These are phyloP conservation scores for Sigmodon hispidus DNA, from an alignment of 2,113 vertebrate genomes.

Conservation along the genomic window DNA sequence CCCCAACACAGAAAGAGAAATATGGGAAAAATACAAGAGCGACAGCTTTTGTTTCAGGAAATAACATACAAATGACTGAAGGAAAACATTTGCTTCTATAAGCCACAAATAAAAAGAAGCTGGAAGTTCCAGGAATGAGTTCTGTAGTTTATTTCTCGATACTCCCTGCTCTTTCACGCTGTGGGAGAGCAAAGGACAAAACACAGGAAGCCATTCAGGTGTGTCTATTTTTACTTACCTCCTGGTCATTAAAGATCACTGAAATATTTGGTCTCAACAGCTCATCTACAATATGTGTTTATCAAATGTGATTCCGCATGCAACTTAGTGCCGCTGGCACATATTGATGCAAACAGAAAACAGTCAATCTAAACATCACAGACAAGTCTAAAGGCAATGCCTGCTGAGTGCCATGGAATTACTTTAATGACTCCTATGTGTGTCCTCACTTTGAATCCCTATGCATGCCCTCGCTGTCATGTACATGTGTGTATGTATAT, in stretches of 20 bases:
- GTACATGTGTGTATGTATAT: background rate
- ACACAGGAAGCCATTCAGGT: background rate
- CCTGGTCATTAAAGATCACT: background rate
- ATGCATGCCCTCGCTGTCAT: background rate
- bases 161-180: background rate
- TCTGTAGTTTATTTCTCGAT: conserved; percentile 10
- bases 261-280: background rate
- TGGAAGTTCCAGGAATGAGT: conserved; percentile 13
- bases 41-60: conserved; percentile 46
- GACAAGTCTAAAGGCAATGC: background rate
- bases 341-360: background rate
- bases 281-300: background rate
- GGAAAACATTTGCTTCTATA: background rate
- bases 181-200: background rate
- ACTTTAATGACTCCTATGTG: background rate
- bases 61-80: background rate
- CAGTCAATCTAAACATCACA: background rate
- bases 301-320: conserved; percentile 7
- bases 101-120: conserved; percentile 35
- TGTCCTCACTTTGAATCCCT: background rate
- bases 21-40: conserved; percentile 18
- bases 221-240: background rate
- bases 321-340: background rate
- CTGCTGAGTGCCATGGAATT: background rate
- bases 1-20: background rate